A percentile compares a stretch with the other conserved stretches of the same genome.
phyloP scores from a whole-genome alignment of 2,797 vertebrate species.

The Bryconaethiops microstoma region DNA sequence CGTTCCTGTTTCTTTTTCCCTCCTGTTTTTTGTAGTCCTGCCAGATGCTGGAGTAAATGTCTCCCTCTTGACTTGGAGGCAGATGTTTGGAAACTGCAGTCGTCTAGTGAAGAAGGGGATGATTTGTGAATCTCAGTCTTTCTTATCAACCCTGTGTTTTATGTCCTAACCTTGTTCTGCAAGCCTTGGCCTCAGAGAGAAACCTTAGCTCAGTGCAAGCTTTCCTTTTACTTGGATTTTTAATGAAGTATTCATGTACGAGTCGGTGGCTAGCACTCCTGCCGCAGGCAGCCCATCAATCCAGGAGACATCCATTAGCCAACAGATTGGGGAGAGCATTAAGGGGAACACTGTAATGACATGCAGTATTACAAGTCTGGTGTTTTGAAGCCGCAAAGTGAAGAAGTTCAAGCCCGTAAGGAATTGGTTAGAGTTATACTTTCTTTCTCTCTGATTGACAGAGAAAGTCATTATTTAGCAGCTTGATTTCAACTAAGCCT shows the following conservation, averaged over 20 bases:
- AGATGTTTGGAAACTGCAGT: slow-evolving; percentile 51
- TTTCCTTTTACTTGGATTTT: background rate
- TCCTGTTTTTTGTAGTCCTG: background rate
- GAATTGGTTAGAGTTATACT: background rate
- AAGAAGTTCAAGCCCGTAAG: background rate
- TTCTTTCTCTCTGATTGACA: background rate
- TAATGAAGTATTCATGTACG: background rate
- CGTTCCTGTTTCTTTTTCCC: slow-evolving; percentile 7
- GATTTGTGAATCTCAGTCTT: slow-evolving; percentile 65
- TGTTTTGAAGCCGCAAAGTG: background rate
- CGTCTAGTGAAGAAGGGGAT: slow-evolving; percentile 69
- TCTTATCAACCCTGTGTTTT: background rate
- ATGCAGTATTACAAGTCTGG: background rate
- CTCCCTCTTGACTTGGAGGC: slow-evolving; percentile 13
- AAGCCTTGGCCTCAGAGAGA: background rate
- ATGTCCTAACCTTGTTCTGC: slow-evolving; percentile 1
- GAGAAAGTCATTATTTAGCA: background rate
- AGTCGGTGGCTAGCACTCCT: background rate
- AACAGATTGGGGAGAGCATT: background rate
- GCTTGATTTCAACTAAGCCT: background rate
- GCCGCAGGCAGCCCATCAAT: background rate
- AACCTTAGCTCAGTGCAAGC: background rate
- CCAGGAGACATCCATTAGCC: background rate
- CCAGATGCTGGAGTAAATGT: slow-evolving; percentile 21
- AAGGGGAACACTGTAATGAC: background rate